phyloP scores from a whole-genome alignment of 2,888 invertebrate genomes.

The Stictocephala bisonia region DNA sequence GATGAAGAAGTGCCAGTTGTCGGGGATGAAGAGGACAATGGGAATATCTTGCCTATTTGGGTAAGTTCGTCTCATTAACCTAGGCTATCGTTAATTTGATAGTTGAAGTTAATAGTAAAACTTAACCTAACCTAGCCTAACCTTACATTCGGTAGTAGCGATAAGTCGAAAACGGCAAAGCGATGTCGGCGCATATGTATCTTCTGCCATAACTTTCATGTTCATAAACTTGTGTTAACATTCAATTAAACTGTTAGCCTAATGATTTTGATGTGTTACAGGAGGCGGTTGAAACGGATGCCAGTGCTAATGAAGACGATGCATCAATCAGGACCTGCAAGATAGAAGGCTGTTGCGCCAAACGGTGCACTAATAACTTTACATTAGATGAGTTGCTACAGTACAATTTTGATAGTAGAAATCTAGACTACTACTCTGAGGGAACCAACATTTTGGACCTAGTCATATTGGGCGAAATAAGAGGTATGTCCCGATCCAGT shows the following conservation, averaged over 20 bases:
- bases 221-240: slow-evolving; percentile 10
- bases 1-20: no score
- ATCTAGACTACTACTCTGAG: slow-evolving; percentile 25
- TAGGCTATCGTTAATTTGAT: slow-evolving; percentile 16
- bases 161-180: no score
- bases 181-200: no score
- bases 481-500: slow-evolving; percentile 17
- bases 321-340: slow-evolving; percentile 24
- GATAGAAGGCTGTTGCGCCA: slow-evolving; percentile 30
- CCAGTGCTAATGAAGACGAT: slow-evolving; percentile 16
- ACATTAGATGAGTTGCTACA: slow-evolving; percentile 23
- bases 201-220: slow-evolving; percentile 1
- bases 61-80: no score
- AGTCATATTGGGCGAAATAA: slow-evolving; percentile 12
- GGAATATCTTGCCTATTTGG: no score
- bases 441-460: slow-evolving; percentile 25
- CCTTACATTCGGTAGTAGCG: no score
- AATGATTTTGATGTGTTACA: slow-evolving; percentile 7
- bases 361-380: slow-evolving; percentile 15
- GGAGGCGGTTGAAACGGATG: slow-evolving; percentile 25
- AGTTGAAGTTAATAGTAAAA: not conserved
- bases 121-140: no score
- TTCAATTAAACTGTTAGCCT: slow-evolving; percentile 19
- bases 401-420: slow-evolving; percentile 22
- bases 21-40: no score